Conservation (phyloP, 2,888 invertebrate genomes). For the Aphidius colemani region DNA sequence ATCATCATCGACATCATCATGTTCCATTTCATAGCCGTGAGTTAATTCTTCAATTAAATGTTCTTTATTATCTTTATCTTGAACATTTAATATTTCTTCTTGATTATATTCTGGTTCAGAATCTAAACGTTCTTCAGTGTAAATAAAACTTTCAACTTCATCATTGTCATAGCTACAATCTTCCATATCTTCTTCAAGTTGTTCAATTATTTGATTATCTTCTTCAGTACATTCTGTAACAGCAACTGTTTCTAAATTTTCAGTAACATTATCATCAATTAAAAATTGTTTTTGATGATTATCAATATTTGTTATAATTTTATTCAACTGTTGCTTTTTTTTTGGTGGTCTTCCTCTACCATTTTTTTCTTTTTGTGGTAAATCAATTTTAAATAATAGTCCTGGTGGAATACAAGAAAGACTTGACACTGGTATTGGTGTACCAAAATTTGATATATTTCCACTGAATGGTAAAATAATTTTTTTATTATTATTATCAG, state of each 20-base stretch:
- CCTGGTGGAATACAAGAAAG: slow-evolving; percentile 57
- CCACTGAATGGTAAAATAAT: slow-evolving; percentile 55
- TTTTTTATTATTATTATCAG: slow-evolving; percentile 45
- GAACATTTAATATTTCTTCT: background rate
- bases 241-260: background rate
- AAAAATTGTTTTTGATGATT: background rate
- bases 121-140: background rate
- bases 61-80: background rate
- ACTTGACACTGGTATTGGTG: slow-evolving; percentile 56
- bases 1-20: background rate
- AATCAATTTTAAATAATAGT: slow-evolving; percentile 54
- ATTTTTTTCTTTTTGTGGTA: slow-evolving; percentile 47
- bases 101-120: background rate
- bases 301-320: background rate
- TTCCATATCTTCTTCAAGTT: background rate
- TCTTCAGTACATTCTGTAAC: background rate
- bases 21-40: background rate
- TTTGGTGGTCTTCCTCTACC: slow-evolving; percentile 35
- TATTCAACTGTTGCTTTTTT: slow-evolving; percentile 22
- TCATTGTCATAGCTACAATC: background rate
- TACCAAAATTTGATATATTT: slow-evolving; percentile 53
- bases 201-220: background rate
- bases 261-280: background rate
- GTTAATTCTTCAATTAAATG: background rate
- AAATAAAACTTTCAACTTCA: slow-evolving; percentile 2